Conservation (phyloP, 2,888 invertebrate species). For the Branchellion lobata region DNA sequence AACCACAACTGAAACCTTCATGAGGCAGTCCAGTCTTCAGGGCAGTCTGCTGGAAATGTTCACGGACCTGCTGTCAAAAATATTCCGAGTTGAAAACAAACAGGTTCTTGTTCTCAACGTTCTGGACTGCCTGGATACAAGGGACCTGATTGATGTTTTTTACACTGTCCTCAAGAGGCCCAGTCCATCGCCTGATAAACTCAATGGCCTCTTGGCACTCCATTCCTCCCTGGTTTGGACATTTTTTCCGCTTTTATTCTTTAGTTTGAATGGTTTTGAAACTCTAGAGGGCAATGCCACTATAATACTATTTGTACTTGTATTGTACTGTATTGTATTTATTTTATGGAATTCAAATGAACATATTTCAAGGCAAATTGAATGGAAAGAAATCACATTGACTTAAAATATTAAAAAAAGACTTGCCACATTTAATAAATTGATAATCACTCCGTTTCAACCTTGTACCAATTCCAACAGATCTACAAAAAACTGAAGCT, state of each 20-base stretch:
- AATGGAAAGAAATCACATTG: too few species aligned
- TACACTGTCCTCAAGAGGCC: neutral
- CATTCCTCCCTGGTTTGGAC: neutral
- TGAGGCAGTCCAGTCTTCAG: neutral
- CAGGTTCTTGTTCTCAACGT: neutral
- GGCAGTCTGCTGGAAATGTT: slow-evolving; percentile 7
- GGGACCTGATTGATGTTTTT: slow-evolving; percentile 2
- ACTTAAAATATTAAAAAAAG: too few species aligned
- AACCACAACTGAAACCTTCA: neutral
- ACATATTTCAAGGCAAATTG: too few species aligned
- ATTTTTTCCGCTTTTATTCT: neutral
- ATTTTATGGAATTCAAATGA: too few species aligned
- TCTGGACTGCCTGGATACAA: neutral
- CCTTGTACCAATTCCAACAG: too few species aligned
- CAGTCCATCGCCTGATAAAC: neutral
- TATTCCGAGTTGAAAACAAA: neutral
- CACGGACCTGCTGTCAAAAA: neutral
- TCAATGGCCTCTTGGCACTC: slow-evolving; percentile 9
- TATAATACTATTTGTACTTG: too few species aligned
- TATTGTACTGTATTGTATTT: too few species aligned
- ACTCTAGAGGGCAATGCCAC: too few species aligned
- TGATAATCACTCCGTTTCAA: too few species aligned
- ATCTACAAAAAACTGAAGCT: slow-evolving; percentile 83
- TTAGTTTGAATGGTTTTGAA: neutral
- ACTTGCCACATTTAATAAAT: too few species aligned